Evolutionary conservation across 2,113 vertebrate genomes (phyloP).

Genomic region (Eleginops maclovinus): DNA sequence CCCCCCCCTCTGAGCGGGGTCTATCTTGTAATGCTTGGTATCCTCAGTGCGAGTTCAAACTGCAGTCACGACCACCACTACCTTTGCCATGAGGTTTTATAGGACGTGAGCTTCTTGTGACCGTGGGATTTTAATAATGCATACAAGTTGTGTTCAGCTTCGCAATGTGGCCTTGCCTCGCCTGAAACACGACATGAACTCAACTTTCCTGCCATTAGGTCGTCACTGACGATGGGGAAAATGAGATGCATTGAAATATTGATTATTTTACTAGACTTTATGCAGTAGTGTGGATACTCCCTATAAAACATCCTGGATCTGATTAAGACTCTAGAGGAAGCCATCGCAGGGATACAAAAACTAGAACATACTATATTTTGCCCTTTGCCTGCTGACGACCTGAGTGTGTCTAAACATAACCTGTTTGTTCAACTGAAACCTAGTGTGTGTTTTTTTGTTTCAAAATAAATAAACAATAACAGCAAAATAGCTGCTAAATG

Average conservation of each 20-base stretch:
- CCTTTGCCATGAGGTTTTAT: conserved; percentile 44
- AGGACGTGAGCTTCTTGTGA: conserved; percentile 62
- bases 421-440: neutral
- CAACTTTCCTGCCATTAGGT: conserved; percentile 58
- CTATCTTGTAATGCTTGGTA: conserved; percentile 55
- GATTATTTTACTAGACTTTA: conserved; percentile 30
- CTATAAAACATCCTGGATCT: neutral
- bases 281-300: conserved; percentile 11
- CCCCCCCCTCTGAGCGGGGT: conserved; percentile 27
- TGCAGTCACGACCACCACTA: conserved; percentile 60
- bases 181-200: conserved; percentile 63
- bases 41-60: conserved; percentile 70
- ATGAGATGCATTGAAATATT: conserved; percentile 69
- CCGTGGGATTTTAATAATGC: conserved; percentile 74
- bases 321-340: neutral
- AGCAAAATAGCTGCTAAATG: too few species aligned
- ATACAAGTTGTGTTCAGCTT: conserved; percentile 62
- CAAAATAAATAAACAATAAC: too few species aligned
- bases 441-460: too few species aligned
- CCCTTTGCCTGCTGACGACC: neutral
- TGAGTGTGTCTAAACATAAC: neutral
- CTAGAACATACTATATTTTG: neutral
- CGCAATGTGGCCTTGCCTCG: conserved; percentile 45
- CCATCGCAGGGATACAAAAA: neutral
- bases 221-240: conserved; percentile 39